These are phyloP conservation scores for Megatriorchis doriae DNA, from an alignment of 2,113 vertebrate genomes.

Conservation along the genomic window DNA sequence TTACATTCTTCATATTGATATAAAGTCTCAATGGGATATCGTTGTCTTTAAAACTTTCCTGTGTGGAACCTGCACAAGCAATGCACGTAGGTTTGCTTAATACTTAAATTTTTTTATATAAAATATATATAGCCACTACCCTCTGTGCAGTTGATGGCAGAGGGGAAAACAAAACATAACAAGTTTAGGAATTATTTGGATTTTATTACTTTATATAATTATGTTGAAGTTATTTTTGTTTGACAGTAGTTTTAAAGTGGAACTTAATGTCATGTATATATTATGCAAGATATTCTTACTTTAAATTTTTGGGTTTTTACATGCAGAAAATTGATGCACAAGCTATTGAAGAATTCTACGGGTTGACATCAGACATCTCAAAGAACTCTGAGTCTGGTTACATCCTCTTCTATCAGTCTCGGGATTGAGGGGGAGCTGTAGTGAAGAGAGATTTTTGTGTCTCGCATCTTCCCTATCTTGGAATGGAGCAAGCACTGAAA, in stretches of 20 bases:
- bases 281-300: background rate
- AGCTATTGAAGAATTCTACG: constrained; percentile 88
- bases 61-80: background rate
- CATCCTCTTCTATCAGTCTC: constrained; percentile 87
- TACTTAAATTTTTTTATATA: background rate
- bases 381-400: constrained; percentile 87
- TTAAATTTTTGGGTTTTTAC: background rate
- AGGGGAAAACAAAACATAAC: background rate
- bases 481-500: constrained; percentile 69
- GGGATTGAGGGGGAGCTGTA: constrained; percentile 70
- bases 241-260: background rate
- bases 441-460: constrained; percentile 57
- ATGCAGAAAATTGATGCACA: constrained; percentile 85
- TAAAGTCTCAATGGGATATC: background rate
- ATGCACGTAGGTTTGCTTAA: background rate
- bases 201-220: background rate
- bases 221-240: background rate
- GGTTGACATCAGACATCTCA: constrained; percentile 84
- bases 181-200: background rate
- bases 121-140: background rate
- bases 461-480: constrained; percentile 57
- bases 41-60: background rate
- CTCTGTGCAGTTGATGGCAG: background rate
- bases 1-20: background rate
- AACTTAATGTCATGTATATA: background rate